Evolutionary conservation across 2,113 vertebrate genomes (phyloP).

Genomic region (Megaceryle maxima): DNA sequence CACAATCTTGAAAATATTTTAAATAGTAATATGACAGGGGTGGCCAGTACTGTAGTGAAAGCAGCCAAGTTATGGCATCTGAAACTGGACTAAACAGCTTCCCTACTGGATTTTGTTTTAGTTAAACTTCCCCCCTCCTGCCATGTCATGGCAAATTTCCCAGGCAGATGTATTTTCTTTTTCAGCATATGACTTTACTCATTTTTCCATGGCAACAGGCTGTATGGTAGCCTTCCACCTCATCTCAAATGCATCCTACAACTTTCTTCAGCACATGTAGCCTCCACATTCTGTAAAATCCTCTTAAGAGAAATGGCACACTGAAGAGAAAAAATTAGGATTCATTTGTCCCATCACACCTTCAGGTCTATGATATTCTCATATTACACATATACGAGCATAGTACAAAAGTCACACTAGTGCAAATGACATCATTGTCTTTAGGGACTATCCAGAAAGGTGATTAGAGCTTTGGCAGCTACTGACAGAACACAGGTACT

Average conservation of each 20-base stretch:
- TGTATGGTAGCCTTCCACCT: neutral
- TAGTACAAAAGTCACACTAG: neutral
- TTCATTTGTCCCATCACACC: neutral
- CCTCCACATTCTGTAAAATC: neutral
- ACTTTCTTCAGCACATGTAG: neutral
- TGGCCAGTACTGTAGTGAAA: neutral
- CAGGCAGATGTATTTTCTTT: conserved; percentile 46
- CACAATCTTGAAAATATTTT: conserved; percentile 1
- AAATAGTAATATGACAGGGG: neutral
- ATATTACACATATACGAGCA: accelerated
- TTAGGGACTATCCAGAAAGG: neutral
- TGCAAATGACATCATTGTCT: neutral
- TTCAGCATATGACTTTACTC: conserved; percentile 4
- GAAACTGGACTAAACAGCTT: conserved; percentile 16
- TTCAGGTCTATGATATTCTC: neutral
- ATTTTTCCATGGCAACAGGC: neutral
- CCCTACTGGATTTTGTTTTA: conserved; percentile 12
- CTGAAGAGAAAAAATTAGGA: neutral
- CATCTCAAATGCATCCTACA: neutral
- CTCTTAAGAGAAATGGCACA: neutral
- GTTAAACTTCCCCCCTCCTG: neutral
- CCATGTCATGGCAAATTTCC: neutral
- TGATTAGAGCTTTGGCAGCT: neutral
- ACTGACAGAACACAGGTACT: neutral
- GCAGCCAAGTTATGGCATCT: conserved; percentile 27